Base-by-base conservation (phyloP, 2,113 vertebrate genomes). In the Lagopus muta region DNA sequence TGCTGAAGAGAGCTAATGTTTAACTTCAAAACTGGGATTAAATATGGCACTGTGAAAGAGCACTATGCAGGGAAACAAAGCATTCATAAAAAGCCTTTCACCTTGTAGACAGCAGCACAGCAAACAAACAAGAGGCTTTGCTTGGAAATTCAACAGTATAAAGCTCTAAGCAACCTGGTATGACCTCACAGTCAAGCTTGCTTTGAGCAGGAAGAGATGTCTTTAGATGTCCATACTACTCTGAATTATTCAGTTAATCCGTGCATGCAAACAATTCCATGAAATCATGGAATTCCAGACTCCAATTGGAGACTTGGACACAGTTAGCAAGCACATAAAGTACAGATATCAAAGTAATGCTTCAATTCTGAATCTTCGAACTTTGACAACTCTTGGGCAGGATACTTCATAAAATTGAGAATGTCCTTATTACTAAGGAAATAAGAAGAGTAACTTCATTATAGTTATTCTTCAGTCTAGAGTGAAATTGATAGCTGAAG, bases 281-380 rank as follows among this genome's bases (percentile, higher is more conserved):
- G 4, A 76, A 81, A 77, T 20, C 0, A 0, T 57, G 7, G 14
- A 0, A 43, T 87, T 89, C 74, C 30, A 57, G 34, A 48, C 6
- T 77, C 19, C 6, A 8, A 1, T 4, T 77, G 40, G 18, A 89
- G 28, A 61, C 27, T 42, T 38, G 8, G 22, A 32, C 62, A 32
- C 1, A 3, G 43, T 18, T 81, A 82, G 36, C 18, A 28, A 28
- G 4, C 50, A 28, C 25, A 28, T 54, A 54, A 18, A 65, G 58
- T 27, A 61, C 1, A 8, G 36, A 48, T 6, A 13, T 74, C 6
- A 32, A 32, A 72, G 8, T 16, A 65, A 19, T 40, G 24, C 38
- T 64, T 94, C 13, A 5, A 7, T 91, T 86, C 13, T 20, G 76
- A 50, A 52, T 65, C 27, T 18, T 2, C 18, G 6, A 70, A 57